Conservation (phyloP, 2,113 vertebrate species). For the Oceanites oceanicus region DNA sequence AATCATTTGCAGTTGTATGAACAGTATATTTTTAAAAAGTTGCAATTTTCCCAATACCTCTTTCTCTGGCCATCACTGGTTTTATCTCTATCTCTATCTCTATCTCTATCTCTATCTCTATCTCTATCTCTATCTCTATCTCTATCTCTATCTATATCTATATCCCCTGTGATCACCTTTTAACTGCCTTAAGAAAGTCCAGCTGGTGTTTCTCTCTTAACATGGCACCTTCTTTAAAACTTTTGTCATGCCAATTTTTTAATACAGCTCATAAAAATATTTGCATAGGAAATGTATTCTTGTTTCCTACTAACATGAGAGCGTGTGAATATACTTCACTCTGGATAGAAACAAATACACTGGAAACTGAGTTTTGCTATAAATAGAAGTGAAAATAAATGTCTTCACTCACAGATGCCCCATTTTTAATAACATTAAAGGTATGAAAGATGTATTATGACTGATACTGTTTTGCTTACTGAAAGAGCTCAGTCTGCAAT, state of each 20-base stretch:
- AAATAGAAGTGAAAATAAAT: slow-evolving; percentile 8
- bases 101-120: too few species aligned
- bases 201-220: background rate
- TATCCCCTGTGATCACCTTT: background rate
- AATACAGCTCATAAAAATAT: background rate
- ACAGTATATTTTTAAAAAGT: background rate
- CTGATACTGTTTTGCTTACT: background rate
- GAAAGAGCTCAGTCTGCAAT: background rate
- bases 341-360: background rate
- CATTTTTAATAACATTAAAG: slow-evolving; percentile 5
- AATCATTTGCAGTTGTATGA: background rate
- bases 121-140: too few species aligned
- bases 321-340: background rate
- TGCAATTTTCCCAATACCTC: background rate
- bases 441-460: background rate
- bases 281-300: background rate
- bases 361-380: background rate
- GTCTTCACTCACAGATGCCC: background rate
- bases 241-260: background rate
- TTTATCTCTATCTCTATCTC: too few species aligned
- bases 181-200: background rate
- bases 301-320: background rate
- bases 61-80: background rate
- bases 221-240: background rate
- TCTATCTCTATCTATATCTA: too few species aligned